Conservation (phyloP, 2,888 invertebrate genomes). For the Aromia moschata region DNA sequence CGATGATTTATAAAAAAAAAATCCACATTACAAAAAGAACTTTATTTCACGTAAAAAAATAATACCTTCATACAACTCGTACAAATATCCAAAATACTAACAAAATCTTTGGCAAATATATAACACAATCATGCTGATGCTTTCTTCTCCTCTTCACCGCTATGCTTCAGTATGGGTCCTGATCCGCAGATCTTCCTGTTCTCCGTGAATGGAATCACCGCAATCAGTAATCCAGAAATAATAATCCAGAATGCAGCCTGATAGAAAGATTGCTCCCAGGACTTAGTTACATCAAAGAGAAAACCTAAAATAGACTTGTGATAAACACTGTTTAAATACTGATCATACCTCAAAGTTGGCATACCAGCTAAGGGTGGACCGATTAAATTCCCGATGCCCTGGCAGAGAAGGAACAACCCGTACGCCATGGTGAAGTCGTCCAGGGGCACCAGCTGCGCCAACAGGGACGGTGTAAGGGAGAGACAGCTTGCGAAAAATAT, state of each 20-base stretch:
- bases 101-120: constrained; percentile 2
- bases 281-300: constrained; percentile 68
- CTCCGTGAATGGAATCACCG: constrained; percentile 72
- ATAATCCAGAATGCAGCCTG: constrained; percentile 84
- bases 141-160: background rate
- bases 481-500: constrained; percentile 92
- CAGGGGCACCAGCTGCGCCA: constrained; percentile 87
- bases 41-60: too few relatives aligned
- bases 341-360: too few relatives aligned
- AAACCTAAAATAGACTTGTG: constrained; percentile 61
- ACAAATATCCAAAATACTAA: too few relatives aligned
- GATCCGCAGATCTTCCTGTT: constrained; percentile 67
- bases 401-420: constrained; percentile 86
- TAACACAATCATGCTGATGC: background rate
- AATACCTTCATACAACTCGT: too few relatives aligned
- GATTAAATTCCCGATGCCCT: constrained; percentile 90
- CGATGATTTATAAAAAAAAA: too few relatives aligned
- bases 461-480: constrained; percentile 88
- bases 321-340: background rate
- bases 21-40: too few relatives aligned
- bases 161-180: constrained; percentile 13
- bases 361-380: constrained; percentile 92
- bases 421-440: constrained; percentile 93
- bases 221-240: constrained; percentile 78
- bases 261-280: constrained; percentile 83